These are phyloP conservation scores for Gymnobelideus leadbeateri DNA, from an alignment of 2,113 vertebrate genomes.

Conservation along the genomic window DNA sequence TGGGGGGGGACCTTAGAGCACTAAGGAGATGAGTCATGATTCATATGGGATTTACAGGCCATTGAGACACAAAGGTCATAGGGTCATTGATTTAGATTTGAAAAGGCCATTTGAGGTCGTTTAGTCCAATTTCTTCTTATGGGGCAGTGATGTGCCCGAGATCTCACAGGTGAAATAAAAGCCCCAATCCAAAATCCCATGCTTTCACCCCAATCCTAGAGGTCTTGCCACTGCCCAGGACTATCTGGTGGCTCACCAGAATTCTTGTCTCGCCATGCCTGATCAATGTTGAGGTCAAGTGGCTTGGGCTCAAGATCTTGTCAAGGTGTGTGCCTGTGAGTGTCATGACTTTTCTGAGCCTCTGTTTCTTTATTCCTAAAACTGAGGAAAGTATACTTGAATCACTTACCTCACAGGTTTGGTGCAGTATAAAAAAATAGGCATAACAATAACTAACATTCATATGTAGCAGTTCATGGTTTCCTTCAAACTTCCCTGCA, in stretches of 20 bases:
- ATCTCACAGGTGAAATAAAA: not conserved
- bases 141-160: not conserved
- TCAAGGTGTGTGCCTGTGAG: not conserved
- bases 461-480: too few species aligned
- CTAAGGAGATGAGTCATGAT: not conserved
- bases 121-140: not conserved
- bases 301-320: not conserved
- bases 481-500: too few species aligned
- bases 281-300: not conserved
- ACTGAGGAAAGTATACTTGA: not conserved
- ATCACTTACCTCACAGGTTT: not conserved
- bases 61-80: not conserved
- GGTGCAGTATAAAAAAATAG: too few species aligned
- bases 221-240: not conserved
- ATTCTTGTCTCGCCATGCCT: too few species aligned
- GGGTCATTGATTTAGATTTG: not conserved
- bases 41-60: not conserved
- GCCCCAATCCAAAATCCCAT: not conserved
- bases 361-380: not conserved
- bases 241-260: too few species aligned
- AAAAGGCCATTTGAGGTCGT: not conserved
- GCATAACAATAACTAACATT: too few species aligned
- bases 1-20: not conserved
- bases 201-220: not conserved
- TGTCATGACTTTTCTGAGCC: not conserved